Evolutionary conservation across 2,797 vertebrate species (phyloP), one percentile per base, ranked within the genome.

Genomic region (Hybognathus amarus): DNA sequence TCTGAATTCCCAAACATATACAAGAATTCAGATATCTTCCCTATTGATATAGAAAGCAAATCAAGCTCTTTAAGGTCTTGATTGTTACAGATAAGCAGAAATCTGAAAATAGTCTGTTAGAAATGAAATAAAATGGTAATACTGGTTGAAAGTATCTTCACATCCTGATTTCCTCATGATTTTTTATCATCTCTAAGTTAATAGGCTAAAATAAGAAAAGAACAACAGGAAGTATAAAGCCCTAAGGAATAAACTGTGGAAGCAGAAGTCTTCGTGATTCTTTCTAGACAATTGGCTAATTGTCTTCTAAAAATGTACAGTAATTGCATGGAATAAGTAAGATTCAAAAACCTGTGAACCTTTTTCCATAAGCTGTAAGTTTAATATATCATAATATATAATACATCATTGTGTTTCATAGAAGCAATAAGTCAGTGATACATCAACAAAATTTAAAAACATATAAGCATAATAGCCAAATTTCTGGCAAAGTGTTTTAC

Each of bases 181-280:
- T 36, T 73, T 24, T n/a, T 38, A 56, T 42, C 6, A 68, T 38
- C 5, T 24, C 7, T 38, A 7, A 27, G 77, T 40, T 68, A 79
- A 27, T 24, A 38, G 10, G 64, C 15, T 40, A 40, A 52, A 67
- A 79, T 24, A 79, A 63, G 40, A 63, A 64, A 78, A 15, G 64
- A 79, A 75, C 33, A 54, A 54, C 30, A 54, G 50, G 77, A 79
- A 40, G 64, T 17, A 40, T 52, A 68, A 40, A 54, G 30, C 77
- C 13, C 24, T 10, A 33, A 38, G 50, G 20, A 22, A 7, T 10
- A 50, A 67, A 52, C 27, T 79, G 33, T 54, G 47, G 3, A 79
- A 68, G 15, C 15, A n/a, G 7, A 36, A 54, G 11, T 15, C 78
- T 5, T 10, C 18, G 22, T 70, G 24, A 24, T 30, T 42, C 52